These are phyloP conservation scores for Stomatorhinus ivindoensis DNA, from an alignment of 2,113 vertebrate genomes.

Conservation along the genomic window DNA sequence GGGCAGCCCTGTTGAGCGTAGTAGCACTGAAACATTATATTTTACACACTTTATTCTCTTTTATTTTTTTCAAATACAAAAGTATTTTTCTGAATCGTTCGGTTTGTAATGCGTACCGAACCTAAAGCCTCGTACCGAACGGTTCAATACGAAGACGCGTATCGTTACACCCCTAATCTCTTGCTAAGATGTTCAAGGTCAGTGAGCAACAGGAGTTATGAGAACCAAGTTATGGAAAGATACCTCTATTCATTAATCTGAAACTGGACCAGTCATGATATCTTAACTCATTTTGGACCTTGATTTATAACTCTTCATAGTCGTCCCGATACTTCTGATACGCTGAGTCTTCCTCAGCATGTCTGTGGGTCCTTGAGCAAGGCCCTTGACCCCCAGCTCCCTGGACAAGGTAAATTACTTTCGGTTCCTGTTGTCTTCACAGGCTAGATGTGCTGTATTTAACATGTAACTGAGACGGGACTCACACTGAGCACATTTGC, in stretches of 20 bases:
- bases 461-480: conserved; percentile 13
- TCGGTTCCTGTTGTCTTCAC: conserved; percentile 30
- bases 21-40: too few relatives aligned
- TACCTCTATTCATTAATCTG: conserved; percentile 36
- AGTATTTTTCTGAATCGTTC: too few relatives aligned
- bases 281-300: conserved; percentile 35
- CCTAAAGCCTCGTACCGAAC: too few relatives aligned
- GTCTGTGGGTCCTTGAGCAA: too few relatives aligned
- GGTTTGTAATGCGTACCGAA: too few relatives aligned
- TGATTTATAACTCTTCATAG: conserved; percentile 28
- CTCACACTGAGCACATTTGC: conserved; percentile 29
- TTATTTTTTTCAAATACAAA: too few relatives aligned
- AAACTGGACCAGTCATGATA: neutral
- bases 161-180: too few relatives aligned
- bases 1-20: too few relatives aligned
- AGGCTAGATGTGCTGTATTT: conserved; percentile 30
- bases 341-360: too few relatives aligned
- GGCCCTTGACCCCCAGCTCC: too few relatives aligned
- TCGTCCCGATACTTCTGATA: conserved; percentile 44
- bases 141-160: too few relatives aligned
- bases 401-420: conserved; percentile 44
- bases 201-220: conserved; percentile 31
- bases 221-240: conserved; percentile 44
- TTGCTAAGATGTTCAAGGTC: conserved; percentile 35
- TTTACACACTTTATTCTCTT: too few relatives aligned